Percentiles rank a stretch among this genome's conserved stretches.
Conservation (phyloP, 2,888 invertebrate genomes). For the Iphiclides podalirius region DNA sequence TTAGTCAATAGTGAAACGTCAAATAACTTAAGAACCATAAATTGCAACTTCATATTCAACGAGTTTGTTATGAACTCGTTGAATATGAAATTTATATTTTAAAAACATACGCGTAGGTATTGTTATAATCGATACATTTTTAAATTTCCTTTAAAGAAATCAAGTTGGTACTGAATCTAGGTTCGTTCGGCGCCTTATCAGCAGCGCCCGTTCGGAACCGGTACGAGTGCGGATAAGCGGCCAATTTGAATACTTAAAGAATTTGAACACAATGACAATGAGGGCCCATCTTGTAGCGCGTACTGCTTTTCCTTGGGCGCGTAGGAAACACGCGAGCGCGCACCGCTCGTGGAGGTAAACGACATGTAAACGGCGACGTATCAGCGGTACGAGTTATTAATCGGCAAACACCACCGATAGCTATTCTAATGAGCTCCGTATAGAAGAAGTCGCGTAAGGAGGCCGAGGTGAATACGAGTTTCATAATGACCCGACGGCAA, state of each 20-base stretch:
- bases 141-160: slow-evolving; percentile 22
- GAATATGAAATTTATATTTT: too few species aligned
- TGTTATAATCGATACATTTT: background rate
- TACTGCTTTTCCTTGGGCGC: slow-evolving; percentile 54
- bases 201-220: slow-evolving; percentile 52
- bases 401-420: slow-evolving; percentile 73
- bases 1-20: too few species aligned
- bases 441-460: slow-evolving; percentile 58
- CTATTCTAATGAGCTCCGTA: slow-evolving; percentile 78
- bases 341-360: slow-evolving; percentile 73
- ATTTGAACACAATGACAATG: slow-evolving; percentile 49
- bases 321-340: slow-evolving; percentile 49
- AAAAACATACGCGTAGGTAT: too few species aligned
- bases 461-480: slow-evolving; percentile 68
- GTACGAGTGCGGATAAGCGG: slow-evolving; percentile 51
- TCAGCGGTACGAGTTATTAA: slow-evolving; percentile 69
- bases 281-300: slow-evolving; percentile 31
- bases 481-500: slow-evolving; percentile 28
- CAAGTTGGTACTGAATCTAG: slow-evolving; percentile 41
- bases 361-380: slow-evolving; percentile 70
- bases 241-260: slow-evolving; percentile 63
- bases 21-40: too few species aligned
- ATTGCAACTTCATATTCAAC: too few species aligned
- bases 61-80: too few species aligned
- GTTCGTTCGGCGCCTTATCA: slow-evolving; percentile 47